Percentiles rank a stretch among this genome's conserved stretches.
phyloP scores from a whole-genome alignment of 2,888 invertebrate species.

The Eristalis tenax region DNA sequence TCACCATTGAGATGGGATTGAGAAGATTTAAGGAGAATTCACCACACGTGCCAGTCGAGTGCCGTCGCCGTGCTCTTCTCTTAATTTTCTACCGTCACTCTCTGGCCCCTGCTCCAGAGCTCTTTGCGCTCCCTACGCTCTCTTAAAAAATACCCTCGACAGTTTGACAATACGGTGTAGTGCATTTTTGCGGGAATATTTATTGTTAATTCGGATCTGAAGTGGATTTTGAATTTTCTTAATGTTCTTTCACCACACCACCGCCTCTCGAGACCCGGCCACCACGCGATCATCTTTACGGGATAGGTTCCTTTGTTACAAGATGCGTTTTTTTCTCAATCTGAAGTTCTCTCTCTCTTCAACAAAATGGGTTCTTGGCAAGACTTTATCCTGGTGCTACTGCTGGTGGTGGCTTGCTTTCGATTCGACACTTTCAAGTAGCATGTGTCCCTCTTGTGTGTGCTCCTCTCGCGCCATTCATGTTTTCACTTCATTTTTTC shows the following conservation, averaged over 20 bases:
- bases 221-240: not conserved
- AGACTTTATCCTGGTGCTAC: not conserved
- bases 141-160: constrained; percentile 7
- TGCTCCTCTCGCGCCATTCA: constrained; percentile 1
- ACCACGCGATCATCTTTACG: not conserved
- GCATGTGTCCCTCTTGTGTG: not conserved
- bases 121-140: not conserved
- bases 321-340: not conserved
- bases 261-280: not conserved
- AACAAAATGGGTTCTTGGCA: not conserved
- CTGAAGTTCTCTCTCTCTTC: not conserved
- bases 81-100: not conserved
- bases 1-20: constrained; percentile 48
- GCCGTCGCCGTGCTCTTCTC: not conserved
- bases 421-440: not conserved
- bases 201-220: constrained; percentile 2
- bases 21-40: constrained; percentile 12
- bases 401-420: not conserved
- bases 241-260: not conserved
- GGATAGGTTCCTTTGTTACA: not conserved
- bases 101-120: not conserved
- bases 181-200: constrained; percentile 39
- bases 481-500: constrained; percentile 13
- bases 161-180: not conserved
- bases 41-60: constrained; percentile 32